phyloP scores from a whole-genome alignment of 2,113 vertebrate genomes.

The Chloropsis cyanopogon region DNA sequence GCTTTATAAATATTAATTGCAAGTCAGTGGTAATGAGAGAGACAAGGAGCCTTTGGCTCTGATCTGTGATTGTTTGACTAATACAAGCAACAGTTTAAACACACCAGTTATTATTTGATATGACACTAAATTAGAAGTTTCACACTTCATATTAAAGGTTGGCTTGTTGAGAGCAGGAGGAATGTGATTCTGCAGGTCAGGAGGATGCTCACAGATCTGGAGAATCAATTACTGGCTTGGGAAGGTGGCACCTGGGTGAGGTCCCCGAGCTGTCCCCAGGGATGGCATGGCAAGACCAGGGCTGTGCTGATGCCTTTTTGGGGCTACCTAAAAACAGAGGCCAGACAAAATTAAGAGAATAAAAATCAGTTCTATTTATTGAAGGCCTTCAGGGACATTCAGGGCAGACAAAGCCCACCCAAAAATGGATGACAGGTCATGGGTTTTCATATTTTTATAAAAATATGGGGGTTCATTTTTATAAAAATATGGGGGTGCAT shows the following conservation, averaged over 20 bases:
- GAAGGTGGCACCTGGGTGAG: not conserved
- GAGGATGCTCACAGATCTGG: not conserved
- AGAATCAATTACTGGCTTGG: not conserved
- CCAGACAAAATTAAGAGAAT: not conserved
- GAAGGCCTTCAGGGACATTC: not conserved
- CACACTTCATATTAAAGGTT: not conserved
- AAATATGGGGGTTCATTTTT: too few species aligned
- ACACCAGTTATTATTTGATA: conserved; percentile 50
- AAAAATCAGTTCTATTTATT: not conserved
- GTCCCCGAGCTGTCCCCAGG: not conserved
- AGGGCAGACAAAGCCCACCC: not conserved
- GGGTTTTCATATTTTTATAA: not conserved
- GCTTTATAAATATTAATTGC: conserved; percentile 76
- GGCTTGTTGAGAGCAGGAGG: not conserved
- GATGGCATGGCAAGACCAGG: rapidly evolving
- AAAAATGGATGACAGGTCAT: not conserved
- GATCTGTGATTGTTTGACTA: conserved; percentile 72
- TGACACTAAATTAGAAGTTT: conserved; percentile 54
- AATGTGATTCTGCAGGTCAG: not conserved
- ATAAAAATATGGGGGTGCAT: too few species aligned
- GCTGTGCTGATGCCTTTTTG: not conserved
- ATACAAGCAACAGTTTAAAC: conserved; percentile 67
- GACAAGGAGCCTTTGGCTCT: conserved; percentile 56
- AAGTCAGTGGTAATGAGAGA: conserved; percentile 40
- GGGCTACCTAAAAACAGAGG: rapidly evolving